These are phyloP conservation scores for Alaudala cheleensis DNA, from an alignment of 2,113 vertebrate species.

Conservation along the genomic window DNA sequence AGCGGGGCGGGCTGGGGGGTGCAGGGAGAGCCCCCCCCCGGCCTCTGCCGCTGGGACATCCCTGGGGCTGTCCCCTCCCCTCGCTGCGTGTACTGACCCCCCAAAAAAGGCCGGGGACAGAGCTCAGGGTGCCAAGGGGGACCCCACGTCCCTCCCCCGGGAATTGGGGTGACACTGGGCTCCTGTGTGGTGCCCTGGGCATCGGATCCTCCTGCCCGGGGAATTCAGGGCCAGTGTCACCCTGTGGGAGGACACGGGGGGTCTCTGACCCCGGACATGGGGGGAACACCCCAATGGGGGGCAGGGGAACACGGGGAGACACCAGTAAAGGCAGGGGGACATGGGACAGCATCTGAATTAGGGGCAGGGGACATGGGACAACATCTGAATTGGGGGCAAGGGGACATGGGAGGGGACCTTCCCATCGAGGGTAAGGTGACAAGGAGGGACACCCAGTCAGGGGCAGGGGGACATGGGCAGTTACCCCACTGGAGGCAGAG, in stretches of 20 bases:
- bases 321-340: neutral
- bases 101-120: neutral
- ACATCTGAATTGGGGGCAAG: too few species aligned
- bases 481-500: neutral
- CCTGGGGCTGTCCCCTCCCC: neutral
- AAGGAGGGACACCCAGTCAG: neutral
- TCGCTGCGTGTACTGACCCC: accelerated
- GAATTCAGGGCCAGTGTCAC: neutral
- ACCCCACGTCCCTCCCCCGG: accelerated
- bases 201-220: neutral
- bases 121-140: neutral
- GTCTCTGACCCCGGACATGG: neutral
- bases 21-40: neutral
- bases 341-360: accelerated
- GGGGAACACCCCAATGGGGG: accelerated
- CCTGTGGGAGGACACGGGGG: too few species aligned
- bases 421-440: too few species aligned
- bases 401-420: neutral
- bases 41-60: neutral
- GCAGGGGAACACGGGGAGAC: neutral
- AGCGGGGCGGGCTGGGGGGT: neutral
- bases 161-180: neutral
- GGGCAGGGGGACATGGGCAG: too few species aligned
- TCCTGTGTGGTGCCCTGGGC: neutral
- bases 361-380: too few species aligned